These are phyloP conservation scores for Pristionchus japonicus DNA, from an alignment of 2,888 invertebrate species.

Conservation along the genomic window DNA sequence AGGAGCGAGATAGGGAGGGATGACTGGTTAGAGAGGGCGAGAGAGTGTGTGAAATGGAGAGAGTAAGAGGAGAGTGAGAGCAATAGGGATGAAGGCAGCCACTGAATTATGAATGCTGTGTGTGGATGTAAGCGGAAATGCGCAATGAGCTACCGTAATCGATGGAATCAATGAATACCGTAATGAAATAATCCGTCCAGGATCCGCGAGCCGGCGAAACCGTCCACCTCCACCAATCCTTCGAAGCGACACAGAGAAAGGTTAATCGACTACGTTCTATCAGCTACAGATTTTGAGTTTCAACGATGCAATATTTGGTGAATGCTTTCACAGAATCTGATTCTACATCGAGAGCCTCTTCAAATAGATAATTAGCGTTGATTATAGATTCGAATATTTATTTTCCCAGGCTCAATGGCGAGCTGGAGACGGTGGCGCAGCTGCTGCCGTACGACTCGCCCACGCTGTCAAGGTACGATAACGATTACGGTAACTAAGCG, in stretches of 20 bases:
- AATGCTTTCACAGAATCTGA: no score
- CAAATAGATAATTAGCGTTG: no score
- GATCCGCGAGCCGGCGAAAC: constrained; percentile 70
- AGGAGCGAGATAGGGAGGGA: no score
- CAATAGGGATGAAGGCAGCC: not conserved
- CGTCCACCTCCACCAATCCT: constrained; percentile 82
- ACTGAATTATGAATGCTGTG: constrained; percentile 21
- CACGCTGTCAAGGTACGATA: constrained; percentile 80
- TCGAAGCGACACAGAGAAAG: constrained; percentile 95
- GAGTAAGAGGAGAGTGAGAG: not conserved
- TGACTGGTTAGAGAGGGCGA: no score
- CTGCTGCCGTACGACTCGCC: constrained; percentile 77
- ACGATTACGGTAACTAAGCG: not conserved
- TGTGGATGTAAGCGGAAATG: constrained; percentile 23
- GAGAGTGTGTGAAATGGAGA: no score
- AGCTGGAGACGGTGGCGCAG: constrained; percentile 92
- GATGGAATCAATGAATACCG: not conserved
- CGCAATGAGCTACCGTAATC: constrained; percentile 1
- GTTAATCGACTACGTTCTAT: not conserved
- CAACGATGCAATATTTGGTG: not conserved
- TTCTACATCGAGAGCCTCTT: no score
- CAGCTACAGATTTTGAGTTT: no score
- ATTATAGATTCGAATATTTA: not conserved
- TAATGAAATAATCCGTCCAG: constrained; percentile 51
- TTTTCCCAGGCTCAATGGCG: constrained; percentile 86